Evolutionary conservation across 37 sponge, comb jelly and placozoan genomes (phyloP).

Genomic region (Cladorhizidae sp.): DNA sequence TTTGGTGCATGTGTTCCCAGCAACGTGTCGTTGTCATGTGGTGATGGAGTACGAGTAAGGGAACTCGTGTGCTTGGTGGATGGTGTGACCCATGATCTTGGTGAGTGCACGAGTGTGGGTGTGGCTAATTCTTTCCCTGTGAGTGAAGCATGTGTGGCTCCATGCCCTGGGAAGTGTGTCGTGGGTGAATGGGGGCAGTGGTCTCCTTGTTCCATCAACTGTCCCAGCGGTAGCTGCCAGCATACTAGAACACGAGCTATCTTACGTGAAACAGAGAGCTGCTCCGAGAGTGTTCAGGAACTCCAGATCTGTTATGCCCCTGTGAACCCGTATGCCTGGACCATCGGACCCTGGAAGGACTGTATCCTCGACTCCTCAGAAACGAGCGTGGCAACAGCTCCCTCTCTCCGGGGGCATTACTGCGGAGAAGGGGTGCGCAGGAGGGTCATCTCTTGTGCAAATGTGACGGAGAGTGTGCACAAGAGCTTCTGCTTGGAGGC

Average conservation of each 20-base stretch:
- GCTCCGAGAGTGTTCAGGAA: background rate
- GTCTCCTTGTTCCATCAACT: slow-evolving; percentile 9
- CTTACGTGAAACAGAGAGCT: background rate
- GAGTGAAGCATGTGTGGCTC: background rate
- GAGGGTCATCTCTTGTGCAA: slow-evolving; percentile 16
- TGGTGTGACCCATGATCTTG: background rate
- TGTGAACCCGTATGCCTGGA: background rate
- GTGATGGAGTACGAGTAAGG: background rate
- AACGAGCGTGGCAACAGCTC: background rate
- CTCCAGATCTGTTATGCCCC: background rate
- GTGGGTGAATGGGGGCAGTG: slow-evolving; percentile 32
- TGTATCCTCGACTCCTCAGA: slow-evolving; percentile 5
- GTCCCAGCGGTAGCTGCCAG: slow-evolving; percentile 5
- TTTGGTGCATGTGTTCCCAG: background rate
- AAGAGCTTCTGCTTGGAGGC: background rate
- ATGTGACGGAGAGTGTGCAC: background rate
- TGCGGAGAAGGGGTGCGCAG: slow-evolving; percentile 22
- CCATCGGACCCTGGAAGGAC: background rate
- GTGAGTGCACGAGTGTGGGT: background rate
- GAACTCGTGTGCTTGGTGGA: slow-evolving; percentile 21
- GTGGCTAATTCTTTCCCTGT: background rate
- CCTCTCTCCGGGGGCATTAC: background rate
- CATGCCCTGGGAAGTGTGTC: slow-evolving; percentile 39
- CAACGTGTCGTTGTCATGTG: slow-evolving; percentile 14
- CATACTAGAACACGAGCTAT: background rate